Evolutionary conservation across 2,113 vertebrate species (phyloP), one percentile per base, ranked within the genome.

Genomic region (Hiodon alosoides): DNA sequence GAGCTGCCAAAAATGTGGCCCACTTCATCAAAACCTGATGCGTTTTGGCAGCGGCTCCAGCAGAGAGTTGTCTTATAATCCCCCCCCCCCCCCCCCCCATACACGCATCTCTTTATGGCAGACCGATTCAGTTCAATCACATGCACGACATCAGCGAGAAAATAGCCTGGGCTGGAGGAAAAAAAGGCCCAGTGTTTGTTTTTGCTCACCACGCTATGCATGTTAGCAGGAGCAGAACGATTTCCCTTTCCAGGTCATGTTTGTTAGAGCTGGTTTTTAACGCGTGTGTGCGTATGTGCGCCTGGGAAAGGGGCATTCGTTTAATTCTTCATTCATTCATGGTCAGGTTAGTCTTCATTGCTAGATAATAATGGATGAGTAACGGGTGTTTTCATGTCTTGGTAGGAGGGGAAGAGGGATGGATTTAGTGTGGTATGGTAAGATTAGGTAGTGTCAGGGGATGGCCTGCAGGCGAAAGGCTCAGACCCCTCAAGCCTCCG

Each of bases 401-500:
- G 31, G 31, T 31, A 31, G 31, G 31, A 31, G 31, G 31, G 31
- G 31, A 31, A 31, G 31, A 31, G 2, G 31, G 31, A 31, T 31
- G 31, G 31, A 31, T 31, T 31, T 0, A 31, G 1, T 17, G 31
- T 67, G 61, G 13, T 53, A 54, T 47, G 69, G 10, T 2, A 54
- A 16, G 53, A 53, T 17, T 54, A 10, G 64, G 53, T 9, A 50
- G n/a, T 51, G 53, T 31, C 48, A 76, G 11, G 31, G 31, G 75
- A 72, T 1, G 7, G 76, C 85, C 31, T 31, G 85, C 79, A 67
- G 64, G 66, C 64, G 31, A 79, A n/a, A 11, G 14, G 59, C 77
- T 79, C 78, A 79, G 54, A 59, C 84, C 52, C 31, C 64, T 11
- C 83, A 80, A 91, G 88, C 89, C 84, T 86, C 92, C 92, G 93